Evolutionary conservation across 1,140 invertebrate genomes (phyloP).

Genomic region (Paraescarpia echinospica): DNA sequence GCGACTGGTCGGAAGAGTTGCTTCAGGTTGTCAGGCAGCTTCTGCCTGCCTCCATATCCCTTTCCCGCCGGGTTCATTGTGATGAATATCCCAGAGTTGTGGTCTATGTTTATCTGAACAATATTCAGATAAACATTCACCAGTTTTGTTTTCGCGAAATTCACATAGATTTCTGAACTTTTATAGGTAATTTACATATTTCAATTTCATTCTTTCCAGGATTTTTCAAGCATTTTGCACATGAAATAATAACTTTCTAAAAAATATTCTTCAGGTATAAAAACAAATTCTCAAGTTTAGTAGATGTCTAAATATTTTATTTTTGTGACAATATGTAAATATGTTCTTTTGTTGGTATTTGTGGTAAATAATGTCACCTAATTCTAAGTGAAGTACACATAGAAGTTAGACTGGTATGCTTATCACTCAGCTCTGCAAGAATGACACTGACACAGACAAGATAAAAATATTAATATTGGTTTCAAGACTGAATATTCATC

Average conservation of each 20-base stretch:
- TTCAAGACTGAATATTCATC: not conserved
- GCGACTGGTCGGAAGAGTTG: conserved; percentile 89
- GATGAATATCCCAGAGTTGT: conserved; percentile 90
- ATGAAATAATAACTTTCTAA: too few relatives aligned
- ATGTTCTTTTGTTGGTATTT: too few relatives aligned
- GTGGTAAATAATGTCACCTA: too few relatives aligned
- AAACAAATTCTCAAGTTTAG: too few relatives aligned
- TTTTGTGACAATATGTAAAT: too few relatives aligned
- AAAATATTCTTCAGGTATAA: too few relatives aligned
- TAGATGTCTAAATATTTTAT: too few relatives aligned
- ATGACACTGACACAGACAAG: not conserved
- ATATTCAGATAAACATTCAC: not conserved
- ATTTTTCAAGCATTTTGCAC: too few relatives aligned
- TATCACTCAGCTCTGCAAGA: not conserved
- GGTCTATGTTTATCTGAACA: conserved; percentile 70
- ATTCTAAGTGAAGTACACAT: too few relatives aligned
- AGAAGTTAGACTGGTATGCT: too few relatives aligned
- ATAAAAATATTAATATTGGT: not conserved
- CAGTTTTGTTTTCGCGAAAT: too few relatives aligned
- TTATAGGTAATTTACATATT: not conserved
- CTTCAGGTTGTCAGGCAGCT: conserved; percentile 89
- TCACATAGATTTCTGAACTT: too few relatives aligned
- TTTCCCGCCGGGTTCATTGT: conserved; percentile 94
- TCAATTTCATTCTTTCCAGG: not conserved
- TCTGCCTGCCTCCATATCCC: conserved; percentile 89